These are phyloP conservation scores for Fistularia commersonii DNA, from an alignment of 2,797 vertebrate species.

Conservation along the genomic window DNA sequence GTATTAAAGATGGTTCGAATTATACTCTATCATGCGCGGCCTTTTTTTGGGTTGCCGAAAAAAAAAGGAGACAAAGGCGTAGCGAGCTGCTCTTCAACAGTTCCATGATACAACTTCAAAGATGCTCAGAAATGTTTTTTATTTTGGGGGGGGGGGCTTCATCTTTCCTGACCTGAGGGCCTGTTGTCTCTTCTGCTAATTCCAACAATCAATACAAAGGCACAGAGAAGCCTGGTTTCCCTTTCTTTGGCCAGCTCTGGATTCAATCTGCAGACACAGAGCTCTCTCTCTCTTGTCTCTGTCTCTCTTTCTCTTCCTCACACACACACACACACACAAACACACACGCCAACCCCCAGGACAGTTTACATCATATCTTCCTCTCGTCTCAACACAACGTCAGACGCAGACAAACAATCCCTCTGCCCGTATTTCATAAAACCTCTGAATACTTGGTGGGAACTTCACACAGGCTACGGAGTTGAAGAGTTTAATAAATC, in stretches of 20 bases:
- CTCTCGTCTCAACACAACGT: conserved; percentile 54
- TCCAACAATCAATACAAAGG: conserved; percentile 60
- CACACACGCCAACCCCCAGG: conserved; percentile 22
- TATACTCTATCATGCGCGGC: conserved; percentile 56
- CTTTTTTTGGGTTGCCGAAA: conserved; percentile 39
- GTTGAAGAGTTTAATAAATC: too few species aligned
- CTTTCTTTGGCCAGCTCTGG: conserved; percentile 45
- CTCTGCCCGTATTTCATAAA: conserved; percentile 30
- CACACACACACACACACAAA: too few species aligned
- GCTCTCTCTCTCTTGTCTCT: conserved; percentile 3
- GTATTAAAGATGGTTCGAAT: conserved; percentile 72
- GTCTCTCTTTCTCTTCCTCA: too few species aligned
- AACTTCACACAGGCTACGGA: too few species aligned
- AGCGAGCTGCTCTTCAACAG: conserved; percentile 30
- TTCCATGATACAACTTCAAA: conserved; percentile 63
- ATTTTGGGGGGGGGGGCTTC: conserved; percentile 45
- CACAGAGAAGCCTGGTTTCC: conserved; percentile 49
- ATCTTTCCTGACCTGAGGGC: conserved; percentile 61
- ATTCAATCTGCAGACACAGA: conserved; percentile 37
- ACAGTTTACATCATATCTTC: conserved; percentile 54
- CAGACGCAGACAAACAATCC: conserved; percentile 39
- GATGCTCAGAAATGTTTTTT: conserved; percentile 54
- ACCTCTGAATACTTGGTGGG: too few species aligned
- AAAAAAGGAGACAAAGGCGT: not conserved
- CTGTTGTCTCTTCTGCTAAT: conserved; percentile 47